A percentile compares a stretch with the other conserved stretches of the same genome.
phyloP scores from a whole-genome alignment of 1,140 invertebrate genomes.

The Glossosoma conforme region DNA sequence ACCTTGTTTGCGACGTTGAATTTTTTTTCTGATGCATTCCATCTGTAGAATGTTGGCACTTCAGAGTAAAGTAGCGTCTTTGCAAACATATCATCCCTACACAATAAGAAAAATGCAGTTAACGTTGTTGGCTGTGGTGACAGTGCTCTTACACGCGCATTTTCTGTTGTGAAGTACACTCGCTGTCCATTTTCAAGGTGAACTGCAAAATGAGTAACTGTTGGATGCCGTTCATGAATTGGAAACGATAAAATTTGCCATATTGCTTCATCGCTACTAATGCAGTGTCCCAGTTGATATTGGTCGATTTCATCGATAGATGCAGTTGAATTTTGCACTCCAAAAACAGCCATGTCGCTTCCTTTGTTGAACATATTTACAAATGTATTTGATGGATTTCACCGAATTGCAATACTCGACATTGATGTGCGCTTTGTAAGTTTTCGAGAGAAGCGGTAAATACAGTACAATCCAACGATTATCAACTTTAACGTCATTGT shows the following conservation, averaged over 20 bases:
- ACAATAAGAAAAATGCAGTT: conserved; percentile 36
- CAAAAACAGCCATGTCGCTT: too few species aligned
- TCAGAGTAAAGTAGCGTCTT: conserved; percentile 22
- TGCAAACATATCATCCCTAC: conserved; percentile 12
- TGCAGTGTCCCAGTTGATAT: conserved; percentile 42
- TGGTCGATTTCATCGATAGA: too few species aligned
- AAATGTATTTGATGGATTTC: too few species aligned
- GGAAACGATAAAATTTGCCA: conserved; percentile 39
- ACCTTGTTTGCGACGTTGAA: conserved; percentile 1
- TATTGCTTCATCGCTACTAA: conserved; percentile 43
- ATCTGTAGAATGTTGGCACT: conserved; percentile 33
- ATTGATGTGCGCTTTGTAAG: too few species aligned
- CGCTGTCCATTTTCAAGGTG: conserved; percentile 42
- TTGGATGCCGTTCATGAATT: conserved; percentile 37
- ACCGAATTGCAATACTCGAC: too few species aligned
- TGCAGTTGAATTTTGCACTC: neutral
- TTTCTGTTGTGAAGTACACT: conserved; percentile 36
- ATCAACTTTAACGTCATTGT: conserved; percentile 34
- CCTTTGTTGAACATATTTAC: too few species aligned
- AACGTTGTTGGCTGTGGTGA: conserved; percentile 27
- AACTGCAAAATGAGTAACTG: conserved; percentile 38
- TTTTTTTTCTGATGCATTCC: conserved; percentile 19
- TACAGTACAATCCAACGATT: too few species aligned
- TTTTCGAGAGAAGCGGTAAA: too few species aligned
- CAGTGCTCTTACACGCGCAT: conserved; percentile 11